Evolutionary conservation across 2,113 vertebrate genomes (phyloP).

Genomic region (Colinus virginianus): DNA sequence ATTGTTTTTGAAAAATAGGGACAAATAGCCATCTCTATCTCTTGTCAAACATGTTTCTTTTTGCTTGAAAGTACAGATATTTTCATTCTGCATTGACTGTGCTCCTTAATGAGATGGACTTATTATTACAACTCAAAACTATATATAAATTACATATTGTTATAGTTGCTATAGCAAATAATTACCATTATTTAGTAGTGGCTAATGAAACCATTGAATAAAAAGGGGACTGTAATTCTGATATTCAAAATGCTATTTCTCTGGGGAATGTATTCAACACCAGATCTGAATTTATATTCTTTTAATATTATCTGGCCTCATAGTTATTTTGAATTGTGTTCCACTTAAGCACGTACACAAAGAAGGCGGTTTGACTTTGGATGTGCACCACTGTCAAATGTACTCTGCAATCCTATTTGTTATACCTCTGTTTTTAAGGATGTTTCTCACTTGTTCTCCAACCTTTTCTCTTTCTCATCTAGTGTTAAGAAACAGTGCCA

Average conservation of each 20-base stretch:
- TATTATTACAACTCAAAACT: not conserved
- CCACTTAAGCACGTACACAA: not conserved
- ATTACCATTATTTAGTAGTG: constrained; percentile 55
- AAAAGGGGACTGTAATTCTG: not conserved
- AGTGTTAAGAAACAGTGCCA: not conserved
- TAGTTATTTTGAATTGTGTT: not conserved
- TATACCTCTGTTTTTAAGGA: not conserved
- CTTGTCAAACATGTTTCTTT: constrained; percentile 19
- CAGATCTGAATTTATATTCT: not conserved
- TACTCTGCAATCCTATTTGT: not conserved
- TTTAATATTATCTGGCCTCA: not conserved
- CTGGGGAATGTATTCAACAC: not conserved
- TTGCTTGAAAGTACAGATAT: not conserved
- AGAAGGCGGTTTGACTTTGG: not conserved
- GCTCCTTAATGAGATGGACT: constrained; percentile 10
- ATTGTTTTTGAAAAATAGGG: constrained; percentile 5
- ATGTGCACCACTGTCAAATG: not conserved
- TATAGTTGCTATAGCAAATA: constrained; percentile 68
- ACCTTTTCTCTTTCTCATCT: not conserved
- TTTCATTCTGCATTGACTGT: not conserved
- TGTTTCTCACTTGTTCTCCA: not conserved
- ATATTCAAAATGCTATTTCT: not conserved
- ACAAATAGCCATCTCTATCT: not conserved
- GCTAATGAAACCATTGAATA: constrained; percentile 19
- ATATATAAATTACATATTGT: constrained; percentile 54